Evolutionary conservation across 2,888 invertebrate genomes (phyloP), one percentile per base, ranked within the genome.

Genomic region (Apamea epomidion): DNA sequence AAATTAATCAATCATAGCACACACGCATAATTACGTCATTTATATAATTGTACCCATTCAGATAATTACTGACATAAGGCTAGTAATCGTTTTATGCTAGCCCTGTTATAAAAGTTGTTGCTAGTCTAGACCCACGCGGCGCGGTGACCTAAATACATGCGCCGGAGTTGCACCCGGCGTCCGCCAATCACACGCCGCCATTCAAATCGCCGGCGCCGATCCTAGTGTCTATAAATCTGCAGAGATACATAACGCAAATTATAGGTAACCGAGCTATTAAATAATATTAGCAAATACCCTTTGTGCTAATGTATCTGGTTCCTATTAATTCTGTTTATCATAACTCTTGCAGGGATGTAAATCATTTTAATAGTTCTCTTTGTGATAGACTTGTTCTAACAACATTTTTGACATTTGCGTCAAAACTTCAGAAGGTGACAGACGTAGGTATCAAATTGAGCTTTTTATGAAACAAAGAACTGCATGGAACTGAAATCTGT

Each of bases 121-220:
- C 93, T 95, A 94, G 94, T 93, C 94, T 93, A 95, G 93, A 93
- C 96, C 96, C 95, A 96, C 96, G 94, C 95, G 92, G 92, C 96
- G 94, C 94, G 91, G 91, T 95, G 97, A 96, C 97, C 97, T 93
- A 96, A 94, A 96, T 96, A 93, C 93, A 91, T 90, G 94, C 94
- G 95, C 93, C 94, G 91, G 96, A 95, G 93, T 81, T 86, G 86
- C 93, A 94, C 92, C 94, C 94, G 95, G 95, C 95, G 93, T 93
- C 94, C 93, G 94, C 96, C 96, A 96, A 96, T 96, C 95, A 95
- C 91, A 93, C 85, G 90, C 91, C 94, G 93, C 94, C 94, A 94
- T 95, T 95, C 94, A 94, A 95, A 95, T 94, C 94, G 91, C 93
- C 93, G 96, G 96, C 96, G 96, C 96, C 96, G 93, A 92, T 93